A percentile compares a stretch with the other conserved stretches of the same genome.
Conservation (phyloP, 2,797 vertebrate genomes). For the Ptychobarbus kaznakovi region DNA sequence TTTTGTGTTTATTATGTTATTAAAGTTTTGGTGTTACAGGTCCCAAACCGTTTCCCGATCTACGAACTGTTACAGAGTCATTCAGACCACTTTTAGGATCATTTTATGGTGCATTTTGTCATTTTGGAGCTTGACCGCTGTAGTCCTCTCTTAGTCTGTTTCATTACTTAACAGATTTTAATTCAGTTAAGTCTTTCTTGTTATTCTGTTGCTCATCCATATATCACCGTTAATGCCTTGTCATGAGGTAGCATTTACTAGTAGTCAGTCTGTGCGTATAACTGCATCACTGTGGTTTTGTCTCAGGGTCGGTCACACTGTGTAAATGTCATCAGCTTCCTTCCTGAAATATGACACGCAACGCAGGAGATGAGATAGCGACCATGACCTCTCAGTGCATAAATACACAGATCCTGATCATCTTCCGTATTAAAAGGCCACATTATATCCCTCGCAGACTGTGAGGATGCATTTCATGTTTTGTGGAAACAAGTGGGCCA, state of each 20-base stretch:
- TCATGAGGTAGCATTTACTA: neutral
- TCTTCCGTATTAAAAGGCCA: neutral
- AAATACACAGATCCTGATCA: neutral
- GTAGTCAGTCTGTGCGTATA: neutral
- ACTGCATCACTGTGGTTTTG: conserved; percentile 42
- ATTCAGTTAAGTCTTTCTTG: too few relatives aligned
- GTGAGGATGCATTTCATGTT: conserved; percentile 26
- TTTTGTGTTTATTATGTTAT: too few relatives aligned
- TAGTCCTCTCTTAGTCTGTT: too few relatives aligned
- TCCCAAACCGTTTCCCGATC: too few relatives aligned
- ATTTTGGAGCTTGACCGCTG: neutral
- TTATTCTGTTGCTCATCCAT: neutral
- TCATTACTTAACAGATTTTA: too few relatives aligned
- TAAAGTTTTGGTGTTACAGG: too few relatives aligned
- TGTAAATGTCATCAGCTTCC: conserved; percentile 43
- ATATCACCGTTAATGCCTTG: neutral
- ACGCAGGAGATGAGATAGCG: conserved; percentile 38
- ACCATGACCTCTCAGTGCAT: conserved; percentile 18
- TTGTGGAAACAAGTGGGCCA: conserved; percentile 14
- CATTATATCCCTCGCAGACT: neutral
- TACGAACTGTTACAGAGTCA: neutral
- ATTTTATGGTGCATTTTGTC: neutral
- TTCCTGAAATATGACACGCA: conserved; percentile 70
- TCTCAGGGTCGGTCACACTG: conserved; percentile 23
- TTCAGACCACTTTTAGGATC: neutral